These are phyloP conservation scores for Squalus acanthias DNA, from an alignment of 2,797 vertebrate species.

Conservation along the genomic window DNA sequence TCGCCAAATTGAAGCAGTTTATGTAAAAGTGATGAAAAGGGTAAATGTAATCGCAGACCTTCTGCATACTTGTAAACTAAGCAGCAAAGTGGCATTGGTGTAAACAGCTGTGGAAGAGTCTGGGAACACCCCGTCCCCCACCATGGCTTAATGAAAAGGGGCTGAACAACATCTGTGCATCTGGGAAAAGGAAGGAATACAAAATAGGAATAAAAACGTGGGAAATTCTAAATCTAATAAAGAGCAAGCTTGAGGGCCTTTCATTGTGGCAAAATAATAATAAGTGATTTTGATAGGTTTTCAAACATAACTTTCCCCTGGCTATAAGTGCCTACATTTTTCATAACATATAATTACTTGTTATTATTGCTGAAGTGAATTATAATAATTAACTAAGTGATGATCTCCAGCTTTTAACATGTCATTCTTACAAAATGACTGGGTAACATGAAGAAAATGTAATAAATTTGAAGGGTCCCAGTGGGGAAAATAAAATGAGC, in stretches of 20 bases:
- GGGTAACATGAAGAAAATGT: background rate
- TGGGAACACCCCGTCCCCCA: background rate
- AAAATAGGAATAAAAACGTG: conserved; percentile 1
- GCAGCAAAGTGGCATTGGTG: background rate
- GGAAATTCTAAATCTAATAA: background rate
- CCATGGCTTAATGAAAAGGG: background rate
- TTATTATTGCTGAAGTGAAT: background rate
- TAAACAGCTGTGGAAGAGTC: background rate
- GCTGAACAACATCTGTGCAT: background rate
- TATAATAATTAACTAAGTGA: conserved; percentile 11
- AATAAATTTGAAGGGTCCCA: background rate
- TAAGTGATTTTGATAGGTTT: conserved; percentile 1
- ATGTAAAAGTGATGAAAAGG: background rate
- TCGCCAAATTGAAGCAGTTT: background rate
- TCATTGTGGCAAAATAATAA: background rate
- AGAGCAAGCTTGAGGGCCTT: background rate
- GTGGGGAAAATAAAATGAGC: background rate
- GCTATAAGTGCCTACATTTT: conserved; percentile 1
- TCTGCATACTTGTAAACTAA: background rate
- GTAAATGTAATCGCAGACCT: background rate
- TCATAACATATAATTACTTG: conserved; percentile 1
- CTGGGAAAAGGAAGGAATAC: conserved; percentile 9
- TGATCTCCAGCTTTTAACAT: conserved; percentile 5
- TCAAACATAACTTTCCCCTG: background rate
- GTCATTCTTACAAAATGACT: background rate